Base-by-base conservation (phyloP, 2,113 vertebrate genomes). In the Peromyscus californicus region DNA sequence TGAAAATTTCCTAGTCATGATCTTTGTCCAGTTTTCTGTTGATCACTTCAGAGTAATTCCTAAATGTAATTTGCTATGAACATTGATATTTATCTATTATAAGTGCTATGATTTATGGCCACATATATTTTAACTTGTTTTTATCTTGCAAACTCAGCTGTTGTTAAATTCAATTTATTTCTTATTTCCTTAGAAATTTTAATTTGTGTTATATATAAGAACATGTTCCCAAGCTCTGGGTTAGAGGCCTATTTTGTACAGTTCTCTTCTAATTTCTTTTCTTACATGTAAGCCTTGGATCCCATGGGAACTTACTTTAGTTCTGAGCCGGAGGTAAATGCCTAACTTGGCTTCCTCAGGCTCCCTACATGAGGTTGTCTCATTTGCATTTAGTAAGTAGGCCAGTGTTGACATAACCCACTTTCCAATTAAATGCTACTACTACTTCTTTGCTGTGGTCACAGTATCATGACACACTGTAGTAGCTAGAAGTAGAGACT, bases 371-470 rank as follows among this genome's bases (percentile, higher is more conserved):
- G 54, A 69, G 6, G 2, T 45, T 63, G 74, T 16, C 82, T 84
- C n/a, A n/a, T n/a, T 79, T 96, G 12, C n/a, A 70, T 75, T 67
- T 65, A 84, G 12, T 91, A 88, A 89, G 21, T 63, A n/a, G 33
- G 48, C 31, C 11, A 31, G 1, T 69, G 80, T 70, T 83, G 69
- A 72, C 69, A 85, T 6, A 94, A 59, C 4, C 4, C 31, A 4
- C 63, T 79, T 72, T 67, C 74, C 4, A 36, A 57, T 83, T 78
- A 91, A 83, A 79, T 80, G 22, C n/a, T n/a, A 65, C 31, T 33
- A 75, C 48, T 48, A 36, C 11, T 31, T 86, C 26, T 86, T 59
- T 75, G 17, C 51, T 82, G 39, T 19, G n/a, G n/a, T 51, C 39
- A 65, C 39, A 72, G 22, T 9, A 26, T 42, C 33, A 12, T 70